Evolutionary conservation across 2,113 vertebrate genomes (phyloP).

Genomic region (Pangasianodon gigas): DNA sequence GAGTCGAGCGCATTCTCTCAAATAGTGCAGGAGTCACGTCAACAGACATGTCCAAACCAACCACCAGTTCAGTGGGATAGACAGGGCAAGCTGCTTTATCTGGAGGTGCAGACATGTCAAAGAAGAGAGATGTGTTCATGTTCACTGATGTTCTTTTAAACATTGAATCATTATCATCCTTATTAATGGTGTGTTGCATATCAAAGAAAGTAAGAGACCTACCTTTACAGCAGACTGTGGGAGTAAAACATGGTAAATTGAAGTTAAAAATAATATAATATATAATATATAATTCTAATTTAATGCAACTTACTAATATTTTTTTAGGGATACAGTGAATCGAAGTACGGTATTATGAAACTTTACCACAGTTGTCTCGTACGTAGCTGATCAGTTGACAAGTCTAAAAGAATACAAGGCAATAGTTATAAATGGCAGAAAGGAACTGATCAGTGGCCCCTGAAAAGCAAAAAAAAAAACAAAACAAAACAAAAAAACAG

Average conservation of each 20-base stretch:
- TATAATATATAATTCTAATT: background rate
- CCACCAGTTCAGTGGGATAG: conserved; percentile 83
- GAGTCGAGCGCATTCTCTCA: conserved; percentile 75
- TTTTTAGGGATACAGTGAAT: background rate
- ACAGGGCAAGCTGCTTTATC: conserved; percentile 69
- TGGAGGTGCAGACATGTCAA: conserved; percentile 3
- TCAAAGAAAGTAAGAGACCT: background rate
- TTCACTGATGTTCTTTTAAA: background rate
- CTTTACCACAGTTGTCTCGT: conserved; percentile 83
- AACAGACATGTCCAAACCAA: conserved; percentile 83
- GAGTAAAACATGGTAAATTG: background rate
- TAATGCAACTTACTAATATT: background rate
- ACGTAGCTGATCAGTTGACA: conserved; percentile 82
- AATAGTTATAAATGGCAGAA: background rate
- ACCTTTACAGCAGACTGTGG: conserved; percentile 51
- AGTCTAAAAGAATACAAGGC: conserved; percentile 67
- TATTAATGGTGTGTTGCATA: background rate
- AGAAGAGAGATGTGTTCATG: conserved; percentile 19
- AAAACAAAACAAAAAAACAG: background rate
- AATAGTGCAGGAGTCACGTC: conserved; percentile 73
- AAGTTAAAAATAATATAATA: background rate
- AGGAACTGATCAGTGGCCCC: background rate
- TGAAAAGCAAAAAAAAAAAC: background rate
- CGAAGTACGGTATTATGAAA: background rate
- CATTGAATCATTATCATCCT: background rate